A percentile compares a stretch with the other conserved stretches of the same genome.
Evolutionary conservation across 1,140 invertebrate species (phyloP).

Genomic region (Lanistes nyassanus): DNA sequence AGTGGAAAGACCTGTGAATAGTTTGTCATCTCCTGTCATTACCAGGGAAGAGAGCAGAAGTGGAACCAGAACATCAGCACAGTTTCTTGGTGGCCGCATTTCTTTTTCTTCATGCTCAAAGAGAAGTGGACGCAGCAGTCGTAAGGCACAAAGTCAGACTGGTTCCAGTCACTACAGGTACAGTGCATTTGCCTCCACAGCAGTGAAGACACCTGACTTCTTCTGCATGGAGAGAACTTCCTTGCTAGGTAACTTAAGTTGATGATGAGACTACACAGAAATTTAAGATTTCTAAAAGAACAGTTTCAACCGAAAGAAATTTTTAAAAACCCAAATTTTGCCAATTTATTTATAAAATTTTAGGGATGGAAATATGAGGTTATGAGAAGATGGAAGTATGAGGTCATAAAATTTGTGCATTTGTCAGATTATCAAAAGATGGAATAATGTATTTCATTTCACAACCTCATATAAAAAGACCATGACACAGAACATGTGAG

Average conservation of each 20-base stretch:
- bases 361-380: no score
- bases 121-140: slow-evolving; percentile 2
- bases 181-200: slow-evolving; percentile 34
- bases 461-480: no score
- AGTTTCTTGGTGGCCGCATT: slow-evolving; percentile 31
- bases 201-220: slow-evolving; percentile 43
- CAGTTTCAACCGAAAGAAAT: no score
- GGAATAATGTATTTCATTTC: no score
- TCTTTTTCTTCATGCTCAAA: slow-evolving; percentile 16
- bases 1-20: no score
- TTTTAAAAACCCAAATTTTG: no score
- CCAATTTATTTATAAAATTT: no score
- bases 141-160: background rate
- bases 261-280: no score
- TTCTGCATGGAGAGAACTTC: slow-evolving; percentile 28
- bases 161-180: slow-evolving; percentile 25
- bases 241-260: slow-evolving; percentile 8
- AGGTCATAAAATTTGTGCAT: no score
- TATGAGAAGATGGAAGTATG: no score
- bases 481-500: background rate
- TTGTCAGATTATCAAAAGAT: no score
- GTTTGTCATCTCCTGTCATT: background rate
- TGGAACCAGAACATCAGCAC: slow-evolving; percentile 14
- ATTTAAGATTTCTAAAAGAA: no score
- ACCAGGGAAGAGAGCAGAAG: slow-evolving; percentile 10